Base-by-base conservation (phyloP, 2,113 vertebrate genomes). In the human (Homo sapiens) region DNA sequence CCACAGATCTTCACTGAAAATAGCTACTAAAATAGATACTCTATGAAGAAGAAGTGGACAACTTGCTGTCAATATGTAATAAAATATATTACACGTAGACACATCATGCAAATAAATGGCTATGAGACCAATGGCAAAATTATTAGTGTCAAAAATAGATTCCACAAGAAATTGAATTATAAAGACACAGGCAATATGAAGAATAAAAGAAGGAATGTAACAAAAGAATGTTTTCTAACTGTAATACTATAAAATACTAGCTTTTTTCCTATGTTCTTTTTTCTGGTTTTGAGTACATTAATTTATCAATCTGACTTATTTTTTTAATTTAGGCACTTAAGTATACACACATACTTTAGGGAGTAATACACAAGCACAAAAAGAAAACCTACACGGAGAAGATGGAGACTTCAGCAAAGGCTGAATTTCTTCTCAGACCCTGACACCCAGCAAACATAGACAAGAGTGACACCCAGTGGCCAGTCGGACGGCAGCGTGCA, bases 381-480 rank as follows among this genome's bases (percentile, higher is more conserved):
- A 81, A 59, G 35, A n/a, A 35, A 64, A 11, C 23, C 3, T 35
- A 5, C 0, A 22, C 30, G 43, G 61, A 86, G 35, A 82, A 14
- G n/a, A 16, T 6, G 12, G n/a, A 72, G 22, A 52, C 57, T 1
- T 35, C 27, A 72, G 50, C 61, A 45, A 64, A 75, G 0, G 8
- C 52, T 13, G 17, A 72, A 13, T 45, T 5, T 14, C 61, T 81
- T 86, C 55, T 64, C 17, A 88, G 93, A 82, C 1, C 5, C 8
- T 6, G 20, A 50, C 2, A 17, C 17, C 48, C 45, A 70, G 8
- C 0, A 16, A 90, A 20, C 32, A 43, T 10, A n/a, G 82, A 3
- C 66, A 23, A 96, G 78, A 59, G 79, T 14, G 95, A 73, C 97
- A 96, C 90, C 94, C 11, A 92, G 96, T 83, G 94, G 97, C 66